Percentiles rank a stretch among this genome's conserved stretches.
Conservation (phyloP, 2,113 vertebrate genomes). For the Pteropus alecto region DNA sequence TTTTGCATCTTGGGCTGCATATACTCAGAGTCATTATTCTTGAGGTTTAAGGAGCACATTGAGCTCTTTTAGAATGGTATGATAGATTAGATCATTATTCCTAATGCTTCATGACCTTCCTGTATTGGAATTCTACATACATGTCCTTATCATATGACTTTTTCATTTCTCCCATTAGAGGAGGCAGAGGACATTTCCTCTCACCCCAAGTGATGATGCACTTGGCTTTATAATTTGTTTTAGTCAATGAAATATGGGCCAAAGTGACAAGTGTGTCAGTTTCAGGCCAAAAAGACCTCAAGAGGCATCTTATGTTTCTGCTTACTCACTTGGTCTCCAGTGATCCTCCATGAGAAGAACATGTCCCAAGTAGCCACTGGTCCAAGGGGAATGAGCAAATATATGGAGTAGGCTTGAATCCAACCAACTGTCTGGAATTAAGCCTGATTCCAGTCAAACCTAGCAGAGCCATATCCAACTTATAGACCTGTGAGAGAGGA, state of each 20-base stretch:
- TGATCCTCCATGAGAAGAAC: neutral
- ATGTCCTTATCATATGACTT: neutral
- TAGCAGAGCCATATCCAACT: neutral
- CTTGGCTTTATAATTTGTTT: slow-evolving; percentile 15
- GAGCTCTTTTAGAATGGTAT: neutral
- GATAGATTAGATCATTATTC: neutral
- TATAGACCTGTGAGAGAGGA: neutral
- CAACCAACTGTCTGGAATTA: neutral
- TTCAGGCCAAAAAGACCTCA: neutral
- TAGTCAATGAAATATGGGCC: neutral
- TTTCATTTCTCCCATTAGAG: neutral
- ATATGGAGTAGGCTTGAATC: neutral
- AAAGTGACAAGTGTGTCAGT: neutral
- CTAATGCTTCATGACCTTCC: neutral
- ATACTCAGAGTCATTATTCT: neutral
- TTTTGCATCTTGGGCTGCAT: neutral
- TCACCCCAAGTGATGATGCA: neutral
- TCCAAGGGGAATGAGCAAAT: slow-evolving; percentile 36
- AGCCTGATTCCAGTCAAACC: neutral
- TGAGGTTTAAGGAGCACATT: neutral
- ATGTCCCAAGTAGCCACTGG: neutral
- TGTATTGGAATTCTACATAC: neutral
- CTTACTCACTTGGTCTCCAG: neutral
- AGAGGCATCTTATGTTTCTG: neutral
- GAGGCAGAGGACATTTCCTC: neutral